phyloP scores from a whole-genome alignment of 2,113 vertebrate species.

The Brachyhypopomus occidentalis region DNA sequence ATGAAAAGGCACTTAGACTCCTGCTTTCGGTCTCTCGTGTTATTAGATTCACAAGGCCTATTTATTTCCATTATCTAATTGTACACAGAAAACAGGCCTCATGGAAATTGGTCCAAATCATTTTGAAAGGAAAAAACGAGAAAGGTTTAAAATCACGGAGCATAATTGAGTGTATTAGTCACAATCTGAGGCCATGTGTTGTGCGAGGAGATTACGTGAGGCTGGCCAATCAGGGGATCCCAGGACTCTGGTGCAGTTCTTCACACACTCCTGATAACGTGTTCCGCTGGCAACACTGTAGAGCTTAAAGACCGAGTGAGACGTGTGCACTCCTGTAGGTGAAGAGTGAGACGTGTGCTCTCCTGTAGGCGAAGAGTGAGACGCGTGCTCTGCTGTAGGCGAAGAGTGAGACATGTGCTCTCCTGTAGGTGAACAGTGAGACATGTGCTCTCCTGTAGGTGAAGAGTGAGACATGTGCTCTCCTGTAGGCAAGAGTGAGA shows the following conservation, averaged over 20 bases:
- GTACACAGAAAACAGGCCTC: conserved; percentile 43
- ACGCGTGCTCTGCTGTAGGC: too few species aligned
- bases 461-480: too few species aligned
- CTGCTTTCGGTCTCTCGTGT: conserved; percentile 54
- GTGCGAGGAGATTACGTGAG: conserved; percentile 32
- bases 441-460: too few species aligned
- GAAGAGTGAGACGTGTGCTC: too few species aligned
- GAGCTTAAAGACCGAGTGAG: not conserved
- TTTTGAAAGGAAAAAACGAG: conserved; percentile 44
- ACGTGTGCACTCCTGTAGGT: not conserved
- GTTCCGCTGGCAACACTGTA: not conserved
- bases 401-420: too few species aligned
- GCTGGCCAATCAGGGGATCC: conserved; percentile 37
- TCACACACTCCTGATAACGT: not conserved
- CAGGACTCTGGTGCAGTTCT: not conserved
- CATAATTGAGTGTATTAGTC: conserved; percentile 46
- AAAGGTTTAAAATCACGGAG: conserved; percentile 42
- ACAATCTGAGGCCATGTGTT: conserved; percentile 37
- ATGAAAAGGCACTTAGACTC: conserved; percentile 56
- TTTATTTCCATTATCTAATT: conserved; percentile 60
- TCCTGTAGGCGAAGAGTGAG: not conserved
- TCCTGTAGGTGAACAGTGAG: too few species aligned
- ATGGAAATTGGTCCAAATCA: conserved; percentile 43
- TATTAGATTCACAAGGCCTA: conserved; percentile 56
- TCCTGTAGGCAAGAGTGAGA: too few species aligned